Percentiles rank a stretch among this genome's conserved stretches.
Evolutionary conservation across 2,113 vertebrate genomes (phyloP).

Genomic region (Chamaetylas fuelleborni): DNA sequence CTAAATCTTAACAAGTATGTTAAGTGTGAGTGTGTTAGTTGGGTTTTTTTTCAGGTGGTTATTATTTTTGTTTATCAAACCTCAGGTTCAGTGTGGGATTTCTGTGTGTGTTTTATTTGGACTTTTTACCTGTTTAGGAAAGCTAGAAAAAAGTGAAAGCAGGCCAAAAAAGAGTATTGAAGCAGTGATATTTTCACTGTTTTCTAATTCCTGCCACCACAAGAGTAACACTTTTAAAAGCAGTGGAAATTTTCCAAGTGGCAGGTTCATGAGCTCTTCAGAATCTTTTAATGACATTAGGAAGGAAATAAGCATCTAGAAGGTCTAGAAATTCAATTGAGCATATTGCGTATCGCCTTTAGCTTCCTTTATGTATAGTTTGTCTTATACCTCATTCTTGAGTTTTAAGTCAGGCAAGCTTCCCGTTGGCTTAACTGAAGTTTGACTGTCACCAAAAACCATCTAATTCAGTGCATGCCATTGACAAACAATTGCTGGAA

Average conservation of each 20-base stretch:
- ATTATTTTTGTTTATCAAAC: slow-evolving; percentile 1
- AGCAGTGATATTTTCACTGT: not conserved
- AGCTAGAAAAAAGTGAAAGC: not conserved
- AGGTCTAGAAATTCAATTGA: not conserved
- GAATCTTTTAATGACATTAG: not conserved
- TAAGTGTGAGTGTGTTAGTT: not conserved
- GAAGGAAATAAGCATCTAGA: not conserved
- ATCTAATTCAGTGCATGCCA: not conserved
- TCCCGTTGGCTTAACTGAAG: not conserved
- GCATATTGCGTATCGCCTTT: not conserved
- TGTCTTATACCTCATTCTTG: not conserved
- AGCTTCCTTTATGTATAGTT: not conserved
- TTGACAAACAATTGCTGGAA: not conserved
- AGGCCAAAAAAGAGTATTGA: not conserved
- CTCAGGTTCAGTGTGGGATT: not conserved
- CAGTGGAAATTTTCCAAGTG: not conserved
- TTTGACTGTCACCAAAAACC: not conserved
- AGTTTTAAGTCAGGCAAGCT: not conserved
- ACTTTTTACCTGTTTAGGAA: not conserved
- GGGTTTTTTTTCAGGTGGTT: not conserved
- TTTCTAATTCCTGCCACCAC: not conserved
- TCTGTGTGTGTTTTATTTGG: not conserved
- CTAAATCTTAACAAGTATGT: not conserved
- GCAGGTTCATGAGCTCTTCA: not conserved
- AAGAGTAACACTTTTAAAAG: not conserved